Evolutionary conservation across 2,888 invertebrate species (phyloP).

Genomic region (Patella depressa): DNA sequence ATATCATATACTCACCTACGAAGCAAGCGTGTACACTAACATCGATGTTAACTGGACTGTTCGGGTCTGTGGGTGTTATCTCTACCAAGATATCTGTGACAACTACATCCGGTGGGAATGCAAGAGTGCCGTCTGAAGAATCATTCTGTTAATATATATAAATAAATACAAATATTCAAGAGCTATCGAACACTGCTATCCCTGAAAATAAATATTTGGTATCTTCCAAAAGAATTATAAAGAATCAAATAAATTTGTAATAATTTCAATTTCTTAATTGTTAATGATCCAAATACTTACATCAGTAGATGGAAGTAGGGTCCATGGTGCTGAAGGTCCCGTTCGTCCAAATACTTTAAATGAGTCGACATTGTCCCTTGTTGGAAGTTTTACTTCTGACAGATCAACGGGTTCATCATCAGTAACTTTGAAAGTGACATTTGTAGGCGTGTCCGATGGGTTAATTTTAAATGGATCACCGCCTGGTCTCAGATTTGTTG

Average conservation of each 20-base stretch:
- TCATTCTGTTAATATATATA: neutral
- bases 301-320: too few relatives aligned
- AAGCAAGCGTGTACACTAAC: neutral
- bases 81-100: neutral
- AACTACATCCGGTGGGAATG: neutral
- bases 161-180: too few relatives aligned
- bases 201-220: too few relatives aligned
- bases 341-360: too few relatives aligned
- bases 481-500: neutral
- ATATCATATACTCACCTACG: too few relatives aligned
- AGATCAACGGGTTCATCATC: neutral
- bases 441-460: neutral
- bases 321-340: too few relatives aligned
- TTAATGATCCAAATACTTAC: too few relatives aligned
- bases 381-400: neutral
- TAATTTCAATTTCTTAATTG: too few relatives aligned
- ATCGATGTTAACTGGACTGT: neutral
- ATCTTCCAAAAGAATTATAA: too few relatives aligned
- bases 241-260: too few relatives aligned
- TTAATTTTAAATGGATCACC: neutral
- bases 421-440: neutral
- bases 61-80: neutral
- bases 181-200: too few relatives aligned
- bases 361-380: neutral
- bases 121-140: neutral